Evolutionary conservation across 2,113 vertebrate genomes (phyloP).

Genomic region (Cheirogaleus medius): DNA sequence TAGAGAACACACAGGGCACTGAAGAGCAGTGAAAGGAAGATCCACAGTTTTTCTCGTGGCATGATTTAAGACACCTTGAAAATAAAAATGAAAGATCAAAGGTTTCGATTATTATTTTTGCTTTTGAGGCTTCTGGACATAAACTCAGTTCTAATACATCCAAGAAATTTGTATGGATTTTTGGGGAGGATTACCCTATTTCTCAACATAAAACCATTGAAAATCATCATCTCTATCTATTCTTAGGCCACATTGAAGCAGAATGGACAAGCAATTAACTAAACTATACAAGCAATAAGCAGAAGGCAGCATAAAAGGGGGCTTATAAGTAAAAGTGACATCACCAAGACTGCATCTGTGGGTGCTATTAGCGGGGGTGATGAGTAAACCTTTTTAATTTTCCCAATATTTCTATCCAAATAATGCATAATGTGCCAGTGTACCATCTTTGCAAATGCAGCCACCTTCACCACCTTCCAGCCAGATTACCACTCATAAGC

Average conservation of each 20-base stretch:
- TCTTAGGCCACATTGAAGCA: neutral
- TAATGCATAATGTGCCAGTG: neutral
- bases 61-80: neutral
- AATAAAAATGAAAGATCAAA: constrained; percentile 35
- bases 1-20: neutral
- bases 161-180: neutral
- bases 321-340: neutral
- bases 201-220: neutral
- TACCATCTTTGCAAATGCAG: neutral
- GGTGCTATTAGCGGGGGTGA: neutral
- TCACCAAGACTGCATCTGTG: neutral
- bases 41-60: neutral
- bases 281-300: neutral
- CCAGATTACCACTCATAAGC: neutral
- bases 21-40: neutral
- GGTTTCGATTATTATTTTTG: neutral
- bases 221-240: neutral
- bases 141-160: neutral
- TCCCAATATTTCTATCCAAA: neutral
- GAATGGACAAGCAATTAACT: neutral
- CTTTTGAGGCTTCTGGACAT: neutral
- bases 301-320: neutral
- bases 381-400: neutral
- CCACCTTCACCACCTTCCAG: neutral
- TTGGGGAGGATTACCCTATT: neutral